Evolutionary conservation across 2,888 invertebrate genomes (phyloP).

Genomic region (Mactromeris polynyma): DNA sequence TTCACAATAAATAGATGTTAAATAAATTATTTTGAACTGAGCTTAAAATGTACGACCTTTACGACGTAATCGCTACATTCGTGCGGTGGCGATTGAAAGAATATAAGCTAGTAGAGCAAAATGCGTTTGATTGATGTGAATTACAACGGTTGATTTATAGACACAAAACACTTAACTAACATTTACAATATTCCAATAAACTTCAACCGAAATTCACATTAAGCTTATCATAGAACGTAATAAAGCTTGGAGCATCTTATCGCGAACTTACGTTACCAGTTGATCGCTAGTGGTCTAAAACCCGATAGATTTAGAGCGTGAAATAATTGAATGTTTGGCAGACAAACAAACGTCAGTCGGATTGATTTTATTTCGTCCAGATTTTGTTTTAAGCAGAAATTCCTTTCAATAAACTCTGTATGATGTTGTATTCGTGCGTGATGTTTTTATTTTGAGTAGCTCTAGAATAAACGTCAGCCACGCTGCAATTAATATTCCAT

Average conservation of each 20-base stretch:
- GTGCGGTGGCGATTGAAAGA: too few species aligned
- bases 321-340: slow-evolving; percentile 32
- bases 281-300: not conserved
- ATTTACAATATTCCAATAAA: not conserved
- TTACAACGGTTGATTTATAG: not conserved
- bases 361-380: slow-evolving; percentile 12
- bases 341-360: not conserved
- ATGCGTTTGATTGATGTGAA: not conserved
- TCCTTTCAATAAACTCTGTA: too few species aligned
- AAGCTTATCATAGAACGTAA: not conserved
- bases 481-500: not conserved
- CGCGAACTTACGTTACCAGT: not conserved
- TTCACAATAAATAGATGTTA: too few species aligned
- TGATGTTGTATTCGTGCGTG: too few species aligned
- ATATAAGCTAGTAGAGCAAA: not conserved
- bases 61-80: too few species aligned
- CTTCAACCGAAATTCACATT: not conserved
- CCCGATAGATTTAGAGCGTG: not conserved
- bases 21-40: too few species aligned
- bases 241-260: not conserved
- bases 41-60: too few species aligned
- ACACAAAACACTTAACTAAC: not conserved
- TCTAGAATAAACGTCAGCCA: not conserved
- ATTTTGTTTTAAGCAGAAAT: not conserved
- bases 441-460: not conserved